These are phyloP conservation scores for Allygus modestus DNA, from an alignment of 2,888 invertebrate genomes.

Conservation along the genomic window DNA sequence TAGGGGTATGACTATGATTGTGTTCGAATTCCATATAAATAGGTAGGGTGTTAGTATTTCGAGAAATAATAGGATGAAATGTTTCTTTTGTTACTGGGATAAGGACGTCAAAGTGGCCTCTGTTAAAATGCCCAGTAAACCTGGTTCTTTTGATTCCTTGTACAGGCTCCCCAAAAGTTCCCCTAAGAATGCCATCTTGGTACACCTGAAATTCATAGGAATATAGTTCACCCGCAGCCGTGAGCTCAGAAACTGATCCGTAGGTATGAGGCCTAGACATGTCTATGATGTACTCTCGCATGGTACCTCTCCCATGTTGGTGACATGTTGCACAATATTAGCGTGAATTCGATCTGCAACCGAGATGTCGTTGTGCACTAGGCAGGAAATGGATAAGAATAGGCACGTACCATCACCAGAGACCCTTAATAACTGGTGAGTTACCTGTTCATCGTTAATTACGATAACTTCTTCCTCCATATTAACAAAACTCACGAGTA, in stretches of 20 bases:
- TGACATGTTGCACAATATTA: not conserved
- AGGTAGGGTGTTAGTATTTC: not conserved
- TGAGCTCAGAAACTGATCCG: slow-evolving; percentile 2
- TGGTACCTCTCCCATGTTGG: not conserved
- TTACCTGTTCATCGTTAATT: not conserved
- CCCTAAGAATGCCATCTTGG: not conserved
- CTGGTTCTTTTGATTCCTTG: slow-evolving; percentile 19
- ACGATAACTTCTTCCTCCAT: not conserved
- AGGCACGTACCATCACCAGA: slow-evolving; percentile 2
- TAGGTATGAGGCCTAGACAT: not conserved
- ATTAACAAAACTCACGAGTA: no score
- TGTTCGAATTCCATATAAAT: not conserved
- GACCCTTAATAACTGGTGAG: not conserved
- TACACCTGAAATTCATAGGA: not conserved
- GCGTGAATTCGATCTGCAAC: not conserved
- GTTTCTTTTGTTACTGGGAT: not conserved
- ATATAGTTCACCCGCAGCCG: slow-evolving; percentile 6
- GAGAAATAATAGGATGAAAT: not conserved
- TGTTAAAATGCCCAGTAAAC: slow-evolving; percentile 6
- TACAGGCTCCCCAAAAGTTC: not conserved
- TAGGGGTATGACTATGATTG: not conserved
- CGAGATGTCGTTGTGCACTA: not conserved
- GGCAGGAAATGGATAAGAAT: not conserved
- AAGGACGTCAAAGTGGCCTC: slow-evolving; percentile 34
- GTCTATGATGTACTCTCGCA: not conserved